Percentiles rank a stretch among this genome's conserved stretches.
phyloP scores from a whole-genome alignment of 2,113 vertebrate genomes.

The Mesembrinibis cayennensis region DNA sequence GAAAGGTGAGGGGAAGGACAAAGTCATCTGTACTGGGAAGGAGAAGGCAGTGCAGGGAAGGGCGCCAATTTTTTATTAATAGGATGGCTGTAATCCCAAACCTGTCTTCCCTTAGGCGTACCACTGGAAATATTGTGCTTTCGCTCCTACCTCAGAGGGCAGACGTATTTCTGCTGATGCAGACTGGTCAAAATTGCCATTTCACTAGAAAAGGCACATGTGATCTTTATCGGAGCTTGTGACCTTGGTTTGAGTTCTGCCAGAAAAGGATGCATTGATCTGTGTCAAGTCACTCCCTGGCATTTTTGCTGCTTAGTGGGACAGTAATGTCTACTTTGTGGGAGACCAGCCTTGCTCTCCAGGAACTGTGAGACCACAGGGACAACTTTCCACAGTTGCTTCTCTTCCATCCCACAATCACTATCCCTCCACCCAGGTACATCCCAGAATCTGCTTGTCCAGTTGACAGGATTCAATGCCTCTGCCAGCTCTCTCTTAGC shows the following conservation, averaged over 20 bases:
- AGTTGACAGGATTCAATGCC: not conserved
- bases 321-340: not conserved
- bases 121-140: constrained; percentile 22
- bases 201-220: not conserved
- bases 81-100: constrained; percentile 23
- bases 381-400: not conserved
- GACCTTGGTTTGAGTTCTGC: not conserved
- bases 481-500: not conserved
- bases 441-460: not conserved
- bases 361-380: not conserved
- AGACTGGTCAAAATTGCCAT: not conserved
- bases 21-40: not conserved
- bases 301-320: not conserved
- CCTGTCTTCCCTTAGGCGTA: constrained; percentile 14
- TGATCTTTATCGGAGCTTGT: not conserved
- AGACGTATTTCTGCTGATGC: constrained; percentile 35
- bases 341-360: not conserved
- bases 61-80: not conserved
- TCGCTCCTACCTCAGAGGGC: not conserved
- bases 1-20: not conserved
- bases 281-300: not conserved
- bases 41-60: not conserved
- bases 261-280: not conserved
- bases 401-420: not conserved
- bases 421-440: not conserved